Conservation (phyloP, 2,113 vertebrate genomes). For the Dendrocopos noguchii region DNA sequence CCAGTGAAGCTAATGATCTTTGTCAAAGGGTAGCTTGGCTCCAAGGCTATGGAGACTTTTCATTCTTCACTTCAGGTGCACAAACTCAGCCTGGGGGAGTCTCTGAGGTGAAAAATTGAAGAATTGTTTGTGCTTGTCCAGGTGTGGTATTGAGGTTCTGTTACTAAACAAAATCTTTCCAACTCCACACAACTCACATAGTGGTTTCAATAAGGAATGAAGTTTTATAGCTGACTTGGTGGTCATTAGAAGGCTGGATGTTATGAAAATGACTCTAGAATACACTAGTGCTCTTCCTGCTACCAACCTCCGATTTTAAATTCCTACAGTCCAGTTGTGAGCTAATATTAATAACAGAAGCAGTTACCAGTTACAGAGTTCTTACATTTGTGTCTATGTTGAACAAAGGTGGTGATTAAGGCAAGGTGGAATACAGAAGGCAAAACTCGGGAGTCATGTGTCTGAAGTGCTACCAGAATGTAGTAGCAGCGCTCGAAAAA, state of each 20-base stretch:
- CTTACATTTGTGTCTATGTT: not conserved
- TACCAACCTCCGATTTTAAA: not conserved
- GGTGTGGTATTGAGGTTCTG: not conserved
- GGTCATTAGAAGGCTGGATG: not conserved
- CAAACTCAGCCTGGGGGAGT: rapidly evolving
- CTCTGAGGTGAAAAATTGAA: not conserved
- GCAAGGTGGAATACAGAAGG: not conserved
- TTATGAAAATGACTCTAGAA: not conserved
- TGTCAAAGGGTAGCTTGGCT: not conserved
- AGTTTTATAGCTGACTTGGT: not conserved
- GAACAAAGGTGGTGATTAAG: not conserved
- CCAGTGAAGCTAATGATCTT: not conserved
- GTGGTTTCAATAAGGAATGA: not conserved
- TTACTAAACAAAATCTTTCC: not conserved
- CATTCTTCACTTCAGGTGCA: not conserved
- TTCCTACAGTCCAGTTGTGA: not conserved
- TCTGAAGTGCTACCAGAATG: not conserved
- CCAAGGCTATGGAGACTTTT: not conserved
- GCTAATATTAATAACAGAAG: not conserved
- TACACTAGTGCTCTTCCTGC: not conserved
- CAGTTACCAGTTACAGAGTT: not conserved
- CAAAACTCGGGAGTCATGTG: not conserved
- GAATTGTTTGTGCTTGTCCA: not conserved
- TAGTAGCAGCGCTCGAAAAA: not conserved
- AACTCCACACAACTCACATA: not conserved